Evolutionary conservation across 1,140 invertebrate species (phyloP), one percentile per base, ranked within the genome.

Genomic region (Lerema accius): DNA sequence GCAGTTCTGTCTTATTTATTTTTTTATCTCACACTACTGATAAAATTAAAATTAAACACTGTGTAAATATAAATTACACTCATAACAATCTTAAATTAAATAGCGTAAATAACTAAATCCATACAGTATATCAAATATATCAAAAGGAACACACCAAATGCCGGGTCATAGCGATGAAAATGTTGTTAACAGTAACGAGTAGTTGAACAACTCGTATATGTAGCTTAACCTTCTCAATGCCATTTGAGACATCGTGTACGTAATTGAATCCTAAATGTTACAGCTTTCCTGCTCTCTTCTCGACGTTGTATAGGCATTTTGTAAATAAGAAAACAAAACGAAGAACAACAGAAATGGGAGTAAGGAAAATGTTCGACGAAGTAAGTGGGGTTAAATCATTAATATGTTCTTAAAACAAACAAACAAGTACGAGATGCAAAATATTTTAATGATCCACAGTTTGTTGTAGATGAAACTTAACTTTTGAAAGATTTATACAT

Each of bases 181-280:
- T 2, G n/a, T 37, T 37, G 35, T 37, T 37, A 37, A 37, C 35
- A 37, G n/a, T 37, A 37, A 37, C 35, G 10, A n/a, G 10, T 37
- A 37, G 35, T 37, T 37, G 35, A 37, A 4, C 35, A 37, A 37
- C 10, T 37, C 35, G 35, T 11, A 37, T 11, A 37, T n/a, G 35
- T 11, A 37, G 35, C 35, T 37, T 37, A 37, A 37, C 35, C 35
- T 37, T 37, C 35, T 37, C 35, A 11, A 37, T 37, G 35, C 35
- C 35, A 11, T 37, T 37, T 37, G 35, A 37, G 35, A 37, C 35
- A 37, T 37, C 35, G 35, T 37, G n/a, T 37, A 37, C 35, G 35
- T 37, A 37, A 37, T 37, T 37, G 35, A 37, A 37, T 37, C 35
- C 35, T 37, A 37, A 37, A 37, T 37, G 35, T 37, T 37, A 37